A percentile compares a stretch with the other conserved stretches of the same genome.
Evolutionary conservation across 1,140 invertebrate species (phyloP).

Genomic region (Polyergus mexicanus): DNA sequence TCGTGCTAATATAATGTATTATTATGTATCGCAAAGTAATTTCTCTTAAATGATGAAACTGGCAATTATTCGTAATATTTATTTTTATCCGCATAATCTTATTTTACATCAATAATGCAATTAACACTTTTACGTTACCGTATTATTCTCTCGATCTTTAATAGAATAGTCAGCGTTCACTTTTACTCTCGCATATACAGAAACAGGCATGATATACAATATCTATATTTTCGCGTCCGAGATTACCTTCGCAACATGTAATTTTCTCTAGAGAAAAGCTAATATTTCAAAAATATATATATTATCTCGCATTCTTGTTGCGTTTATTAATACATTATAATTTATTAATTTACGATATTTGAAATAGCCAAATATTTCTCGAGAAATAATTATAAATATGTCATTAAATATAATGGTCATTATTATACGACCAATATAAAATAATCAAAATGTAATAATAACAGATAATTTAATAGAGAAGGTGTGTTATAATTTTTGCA

Average conservation of each 20-base stretch:
- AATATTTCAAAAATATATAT: not conserved
- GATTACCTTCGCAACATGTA: not conserved
- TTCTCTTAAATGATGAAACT: not conserved
- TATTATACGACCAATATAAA: not conserved
- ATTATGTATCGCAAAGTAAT: constrained; percentile 10
- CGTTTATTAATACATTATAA: constrained; percentile 8
- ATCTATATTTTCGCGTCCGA: not conserved
- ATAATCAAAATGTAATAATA: not conserved
- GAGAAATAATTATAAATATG: not conserved
- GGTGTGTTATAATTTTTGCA: not conserved
- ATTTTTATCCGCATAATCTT: not conserved
- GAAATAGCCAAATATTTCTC: not conserved
- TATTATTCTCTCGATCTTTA: constrained; percentile 3
- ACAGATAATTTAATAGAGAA: not conserved
- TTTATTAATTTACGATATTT: too few relatives aligned
- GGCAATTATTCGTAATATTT: constrained; percentile 1
- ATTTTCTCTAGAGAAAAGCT: constrained; percentile 2
- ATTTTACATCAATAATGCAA: constrained; percentile 7
- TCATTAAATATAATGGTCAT: not conserved
- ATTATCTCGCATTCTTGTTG: not conserved
- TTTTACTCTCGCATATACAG: constrained; percentile 8
- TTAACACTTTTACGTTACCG: constrained; percentile 33
- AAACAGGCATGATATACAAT: not conserved
- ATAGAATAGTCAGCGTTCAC: constrained; percentile 32
- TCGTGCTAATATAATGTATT: constrained; percentile 3